Percentiles rank a stretch among this genome's conserved stretches.
These are phyloP conservation scores for Plusia festucae DNA, from an alignment of 2,888 invertebrate genomes.

Conservation along the genomic window DNA sequence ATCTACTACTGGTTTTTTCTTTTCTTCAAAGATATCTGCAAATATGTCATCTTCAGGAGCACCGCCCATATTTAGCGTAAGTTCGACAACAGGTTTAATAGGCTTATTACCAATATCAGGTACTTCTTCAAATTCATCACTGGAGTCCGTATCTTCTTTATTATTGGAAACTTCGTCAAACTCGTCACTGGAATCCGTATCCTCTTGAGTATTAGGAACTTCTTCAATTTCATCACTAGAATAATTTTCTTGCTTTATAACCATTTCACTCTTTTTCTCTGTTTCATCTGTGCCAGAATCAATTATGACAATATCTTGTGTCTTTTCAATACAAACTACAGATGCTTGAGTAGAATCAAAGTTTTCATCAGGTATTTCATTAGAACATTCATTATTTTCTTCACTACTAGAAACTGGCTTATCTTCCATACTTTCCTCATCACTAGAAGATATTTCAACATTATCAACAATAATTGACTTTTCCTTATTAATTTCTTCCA, in stretches of 20 bases:
- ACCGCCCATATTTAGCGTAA: slow-evolving; percentile 78
- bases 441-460: slow-evolving; percentile 76
- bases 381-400: slow-evolving; percentile 45
- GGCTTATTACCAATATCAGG: slow-evolving; percentile 73
- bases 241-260: slow-evolving; percentile 35
- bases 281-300: slow-evolving; percentile 72
- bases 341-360: slow-evolving; percentile 70
- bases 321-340: slow-evolving; percentile 71
- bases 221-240: slow-evolving; percentile 42
- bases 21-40: slow-evolving; percentile 90
- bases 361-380: slow-evolving; percentile 38
- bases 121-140: slow-evolving; percentile 88
- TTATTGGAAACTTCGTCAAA: slow-evolving; percentile 89
- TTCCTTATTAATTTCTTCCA: slow-evolving; percentile 78
- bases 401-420: slow-evolving; percentile 62
- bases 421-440: slow-evolving; percentile 74
- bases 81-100: slow-evolving; percentile 82
- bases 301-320: slow-evolving; percentile 70
- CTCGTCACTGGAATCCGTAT: slow-evolving; percentile 82
- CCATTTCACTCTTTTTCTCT: slow-evolving; percentile 14
- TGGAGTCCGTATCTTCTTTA: slow-evolving; percentile 70
- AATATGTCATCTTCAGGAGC: slow-evolving; percentile 91
- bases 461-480: slow-evolving; percentile 77
- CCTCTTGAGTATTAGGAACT: slow-evolving; percentile 37
- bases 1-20: slow-evolving; percentile 5